Percentiles rank a stretch among this genome's conserved stretches.
phyloP scores from a whole-genome alignment of 2,888 invertebrate species.

The Oligia latruncula region DNA sequence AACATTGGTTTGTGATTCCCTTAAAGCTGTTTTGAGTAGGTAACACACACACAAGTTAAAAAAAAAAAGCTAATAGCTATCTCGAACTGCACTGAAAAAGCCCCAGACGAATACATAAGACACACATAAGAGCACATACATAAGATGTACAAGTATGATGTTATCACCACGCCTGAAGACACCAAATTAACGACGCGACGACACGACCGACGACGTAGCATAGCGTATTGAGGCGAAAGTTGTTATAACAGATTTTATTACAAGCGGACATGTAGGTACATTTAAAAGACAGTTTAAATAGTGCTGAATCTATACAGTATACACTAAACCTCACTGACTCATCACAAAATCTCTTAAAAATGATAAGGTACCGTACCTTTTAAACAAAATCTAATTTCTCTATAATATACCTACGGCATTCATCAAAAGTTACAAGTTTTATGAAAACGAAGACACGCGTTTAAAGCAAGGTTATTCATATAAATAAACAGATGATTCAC shows the following conservation, averaged over 20 bases:
- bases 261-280: neutral
- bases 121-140: too few relatives aligned
- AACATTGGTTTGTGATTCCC: neutral
- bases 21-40: neutral
- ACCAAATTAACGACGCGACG: too few relatives aligned
- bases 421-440: neutral
- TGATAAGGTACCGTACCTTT: neutral
- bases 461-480: conserved; percentile 17
- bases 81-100: neutral
- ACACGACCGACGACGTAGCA: too few relatives aligned
- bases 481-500: conserved; percentile 44
- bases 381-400: conserved; percentile 3
- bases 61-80: neutral
- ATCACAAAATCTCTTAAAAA: neutral
- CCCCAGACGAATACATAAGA: neutral
- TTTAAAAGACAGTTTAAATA: neutral
- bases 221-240: neutral
- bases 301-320: neutral
- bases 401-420: neutral
- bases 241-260: neutral
- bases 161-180: neutral
- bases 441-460: neutral
- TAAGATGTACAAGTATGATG: too few relatives aligned
- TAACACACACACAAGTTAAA: too few relatives aligned
- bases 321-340: neutral